Conservation (phyloP, 2,113 vertebrate genomes). For the Phoenicopterus ruber region DNA sequence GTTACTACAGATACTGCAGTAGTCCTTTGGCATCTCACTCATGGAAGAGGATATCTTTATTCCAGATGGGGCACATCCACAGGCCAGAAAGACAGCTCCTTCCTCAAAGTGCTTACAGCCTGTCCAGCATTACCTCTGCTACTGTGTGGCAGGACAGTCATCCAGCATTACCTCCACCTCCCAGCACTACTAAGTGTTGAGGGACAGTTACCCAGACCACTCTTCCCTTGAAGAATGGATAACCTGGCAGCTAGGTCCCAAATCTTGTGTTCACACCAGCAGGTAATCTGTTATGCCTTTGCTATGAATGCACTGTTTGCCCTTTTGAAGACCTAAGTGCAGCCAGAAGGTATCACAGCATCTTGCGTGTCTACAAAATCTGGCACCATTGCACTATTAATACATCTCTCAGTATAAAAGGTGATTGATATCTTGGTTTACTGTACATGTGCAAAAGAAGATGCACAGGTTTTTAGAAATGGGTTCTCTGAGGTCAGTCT, state of each 20-base stretch:
- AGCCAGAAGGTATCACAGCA: not conserved
- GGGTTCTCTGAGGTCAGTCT: not conserved
- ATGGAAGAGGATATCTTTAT: not conserved
- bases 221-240: not conserved
- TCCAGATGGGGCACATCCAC: rapidly evolving
- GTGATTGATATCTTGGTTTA: not conserved
- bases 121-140: not conserved
- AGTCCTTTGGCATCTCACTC: not conserved
- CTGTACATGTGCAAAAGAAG: not conserved
- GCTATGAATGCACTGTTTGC: not conserved
- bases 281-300: not conserved
- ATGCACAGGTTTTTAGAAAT: not conserved
- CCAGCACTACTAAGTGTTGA: not conserved
- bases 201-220: not conserved
- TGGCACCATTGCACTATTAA: not conserved
- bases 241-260: not conserved
- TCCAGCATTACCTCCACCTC: not conserved
- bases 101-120: not conserved
- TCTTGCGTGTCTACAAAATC: not conserved
- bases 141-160: not conserved
- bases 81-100: not conserved
- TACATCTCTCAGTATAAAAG: not conserved
- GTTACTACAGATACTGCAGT: not conserved
- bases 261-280: not conserved
- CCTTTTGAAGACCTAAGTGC: not conserved